A percentile compares a stretch with the other conserved stretches of the same genome.
These are phyloP conservation scores for Thinocorus orbignyianus DNA, from an alignment of 2,113 vertebrate genomes.

Conservation along the genomic window DNA sequence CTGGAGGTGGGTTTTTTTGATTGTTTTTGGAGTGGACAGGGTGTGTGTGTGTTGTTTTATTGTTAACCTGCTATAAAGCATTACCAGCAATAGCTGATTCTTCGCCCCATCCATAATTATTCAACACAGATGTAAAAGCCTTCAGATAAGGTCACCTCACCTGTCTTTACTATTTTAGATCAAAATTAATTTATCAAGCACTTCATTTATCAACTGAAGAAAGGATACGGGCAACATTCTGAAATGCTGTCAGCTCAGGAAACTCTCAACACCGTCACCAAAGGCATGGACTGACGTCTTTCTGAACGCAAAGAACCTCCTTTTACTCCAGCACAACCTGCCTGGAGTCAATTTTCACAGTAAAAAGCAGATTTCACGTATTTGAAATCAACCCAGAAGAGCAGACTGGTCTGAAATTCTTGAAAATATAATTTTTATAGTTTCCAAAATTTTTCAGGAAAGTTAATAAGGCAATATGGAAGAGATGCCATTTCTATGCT, in stretches of 20 bases:
- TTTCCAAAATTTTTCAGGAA: neutral
- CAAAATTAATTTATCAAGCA: neutral
- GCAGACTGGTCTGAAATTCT: neutral
- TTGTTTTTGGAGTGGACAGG: no score
- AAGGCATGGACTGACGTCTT: neutral
- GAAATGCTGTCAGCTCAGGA: neutral
- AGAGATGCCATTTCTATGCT: fast-evolving
- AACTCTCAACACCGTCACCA: neutral
- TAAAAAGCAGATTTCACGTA: neutral
- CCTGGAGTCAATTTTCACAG: neutral
- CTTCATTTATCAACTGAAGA: fast-evolving
- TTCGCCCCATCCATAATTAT: neutral
- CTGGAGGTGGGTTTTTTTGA: neutral
- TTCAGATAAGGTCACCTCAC: neutral
- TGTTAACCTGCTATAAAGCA: neutral
- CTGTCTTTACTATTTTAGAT: neutral
- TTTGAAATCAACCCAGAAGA: neutral
- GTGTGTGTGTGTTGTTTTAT: neutral
- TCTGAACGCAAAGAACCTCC: neutral
- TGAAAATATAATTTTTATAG: fast-evolving
- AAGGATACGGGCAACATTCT: neutral
- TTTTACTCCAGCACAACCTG: neutral
- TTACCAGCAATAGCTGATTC: neutral
- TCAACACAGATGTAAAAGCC: neutral
- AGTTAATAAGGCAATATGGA: neutral